Evolutionary conservation across 2,113 vertebrate genomes (phyloP).

Genomic region (Alethe diademata): DNA sequence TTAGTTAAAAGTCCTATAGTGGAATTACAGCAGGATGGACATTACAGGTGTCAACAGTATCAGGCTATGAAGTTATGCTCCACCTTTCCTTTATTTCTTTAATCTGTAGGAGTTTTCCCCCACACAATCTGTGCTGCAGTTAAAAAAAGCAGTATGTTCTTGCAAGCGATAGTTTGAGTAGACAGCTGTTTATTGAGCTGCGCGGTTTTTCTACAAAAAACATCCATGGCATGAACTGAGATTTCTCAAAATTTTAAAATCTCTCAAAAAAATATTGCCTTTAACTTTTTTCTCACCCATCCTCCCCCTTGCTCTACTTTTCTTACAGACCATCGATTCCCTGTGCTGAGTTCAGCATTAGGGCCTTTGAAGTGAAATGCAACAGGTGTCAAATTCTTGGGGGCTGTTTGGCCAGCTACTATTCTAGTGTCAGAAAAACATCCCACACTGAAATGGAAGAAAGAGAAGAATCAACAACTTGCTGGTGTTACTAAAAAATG

Average conservation of each 20-base stretch:
- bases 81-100: constrained; percentile 36
- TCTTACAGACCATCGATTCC: not conserved
- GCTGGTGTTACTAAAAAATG: not conserved
- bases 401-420: not conserved
- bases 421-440: not conserved
- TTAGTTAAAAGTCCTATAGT: not conserved
- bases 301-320: not conserved
- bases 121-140: constrained; percentile 43
- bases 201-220: not conserved
- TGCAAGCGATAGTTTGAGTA: not conserved
- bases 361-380: not conserved
- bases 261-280: not conserved
- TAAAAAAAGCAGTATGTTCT: constrained; percentile 40
- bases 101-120: constrained; percentile 28
- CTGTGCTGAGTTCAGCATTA: not conserved
- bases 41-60: not conserved
- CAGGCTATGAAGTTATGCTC: not conserved
- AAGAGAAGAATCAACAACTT: not conserved
- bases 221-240: not conserved
- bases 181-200: constrained; percentile 35
- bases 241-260: not conserved
- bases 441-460: not conserved
- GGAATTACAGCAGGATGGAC: not conserved
- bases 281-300: not conserved
- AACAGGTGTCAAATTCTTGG: not conserved